Evolutionary conservation across 1,140 invertebrate genomes (phyloP), one percentile per base, ranked within the genome.

Genomic region (Drosophila triauraria): DNA sequence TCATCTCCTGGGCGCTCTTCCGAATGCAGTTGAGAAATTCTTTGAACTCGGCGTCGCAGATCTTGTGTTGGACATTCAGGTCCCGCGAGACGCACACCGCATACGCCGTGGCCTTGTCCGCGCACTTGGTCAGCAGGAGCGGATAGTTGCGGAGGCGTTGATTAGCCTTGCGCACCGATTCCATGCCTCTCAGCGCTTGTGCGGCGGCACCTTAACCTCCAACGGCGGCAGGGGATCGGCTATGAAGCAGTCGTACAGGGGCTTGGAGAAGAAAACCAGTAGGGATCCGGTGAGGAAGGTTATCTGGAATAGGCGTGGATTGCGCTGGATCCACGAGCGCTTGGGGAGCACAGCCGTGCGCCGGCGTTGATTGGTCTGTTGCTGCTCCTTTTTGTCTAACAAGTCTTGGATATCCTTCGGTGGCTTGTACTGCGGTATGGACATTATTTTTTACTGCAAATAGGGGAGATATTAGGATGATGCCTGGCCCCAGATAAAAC

Each of bases 81-180:
- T 96, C 95, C 7, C 94, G 93, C 48, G 96, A 91, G 3, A 97
- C 96, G 93, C 97, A 98, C 27, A 94, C 93, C 1, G 97, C 97
- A 93, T 98, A 98, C 3, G 94, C 77, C 5, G 94, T 82, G 9
- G 95, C 96, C 80, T 95, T 94, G 79, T 95, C 94, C 8, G 94
- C 93, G 93, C 97, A 98, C 85, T 96, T 95, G 1, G 94, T 93
- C 60, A 97, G 93, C 43, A 97, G 78, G 42, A 95, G 69, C 3
- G 97, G 97, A 93, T 97, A 97, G 58, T 95, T 95, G 64, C 94
- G 94, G 43, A 97, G 93, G 82, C 97, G 94, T 48, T 94, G 93
- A 84, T 94, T 95, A 1, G 97, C 96, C 93, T 95, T 96, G 46
- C 94, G 94, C 6, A 97, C 96, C 32, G 96, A 94, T 92, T 98